A percentile compares a stretch with the other conserved stretches of the same genome.
These are phyloP conservation scores for Galeopterus variegatus DNA, from an alignment of 2,113 vertebrate genomes.

Conservation along the genomic window DNA sequence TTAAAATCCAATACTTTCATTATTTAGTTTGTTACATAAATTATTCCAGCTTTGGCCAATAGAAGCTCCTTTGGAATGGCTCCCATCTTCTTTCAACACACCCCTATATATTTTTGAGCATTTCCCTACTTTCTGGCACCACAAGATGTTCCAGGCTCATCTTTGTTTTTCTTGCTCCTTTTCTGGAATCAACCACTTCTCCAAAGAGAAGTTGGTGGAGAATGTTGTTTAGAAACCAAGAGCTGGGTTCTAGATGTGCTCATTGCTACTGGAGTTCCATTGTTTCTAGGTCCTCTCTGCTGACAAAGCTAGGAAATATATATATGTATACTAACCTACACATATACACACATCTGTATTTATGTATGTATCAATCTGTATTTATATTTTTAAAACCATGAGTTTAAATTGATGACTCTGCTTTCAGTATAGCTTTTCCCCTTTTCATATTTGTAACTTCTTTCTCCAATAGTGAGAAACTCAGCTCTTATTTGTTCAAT, in stretches of 20 bases:
- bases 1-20: neutral
- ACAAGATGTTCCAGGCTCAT: neutral
- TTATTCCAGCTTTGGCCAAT: neutral
- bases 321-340: neutral
- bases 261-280: neutral
- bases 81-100: neutral
- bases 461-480: neutral
- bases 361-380: neutral
- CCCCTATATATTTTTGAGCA: neutral
- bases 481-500: neutral
- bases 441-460: neutral
- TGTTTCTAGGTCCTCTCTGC: neutral
- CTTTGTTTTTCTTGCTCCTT: neutral
- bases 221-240: slow-evolving; percentile 16
- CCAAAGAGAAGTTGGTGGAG: neutral
- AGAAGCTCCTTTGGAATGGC: neutral
- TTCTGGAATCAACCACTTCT: neutral
- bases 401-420: neutral
- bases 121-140: neutral
- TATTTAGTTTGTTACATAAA: neutral
- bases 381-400: slow-evolving; percentile 3
- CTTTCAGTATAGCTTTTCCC: neutral
- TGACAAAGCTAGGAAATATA: neutral
- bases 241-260: neutral
- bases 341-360: neutral